A percentile compares a stretch with the other conserved stretches of the same genome.
phyloP scores from a whole-genome alignment of 2,888 invertebrate genomes.

The Drosophila prostipennis region DNA sequence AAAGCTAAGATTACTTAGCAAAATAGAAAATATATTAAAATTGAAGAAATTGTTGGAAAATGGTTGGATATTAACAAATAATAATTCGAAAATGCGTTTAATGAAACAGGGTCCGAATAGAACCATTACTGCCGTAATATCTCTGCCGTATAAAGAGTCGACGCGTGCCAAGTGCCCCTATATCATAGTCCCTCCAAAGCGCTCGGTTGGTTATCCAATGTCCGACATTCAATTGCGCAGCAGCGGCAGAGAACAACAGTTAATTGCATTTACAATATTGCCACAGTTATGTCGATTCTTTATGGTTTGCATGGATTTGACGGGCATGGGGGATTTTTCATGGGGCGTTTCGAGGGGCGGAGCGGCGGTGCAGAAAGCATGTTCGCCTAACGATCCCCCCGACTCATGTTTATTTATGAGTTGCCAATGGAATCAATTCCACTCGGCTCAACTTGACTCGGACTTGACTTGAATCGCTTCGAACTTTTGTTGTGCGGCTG shows the following conservation, averaged over 20 bases:
- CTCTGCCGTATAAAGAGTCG: slow-evolving; percentile 9
- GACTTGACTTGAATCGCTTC: slow-evolving; percentile 31
- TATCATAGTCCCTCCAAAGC: slow-evolving; percentile 10
- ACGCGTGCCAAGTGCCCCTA: slow-evolving; percentile 24
- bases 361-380: slow-evolving; percentile 18
- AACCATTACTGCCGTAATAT: not conserved
- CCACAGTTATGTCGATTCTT: slow-evolving; percentile 38
- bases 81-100: too few relatives aligned
- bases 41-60: too few relatives aligned
- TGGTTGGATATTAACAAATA: too few relatives aligned
- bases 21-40: too few relatives aligned
- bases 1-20: too few relatives aligned
- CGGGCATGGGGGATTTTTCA: not conserved
- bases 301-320: slow-evolving; percentile 17
- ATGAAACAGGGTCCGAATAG: not conserved
- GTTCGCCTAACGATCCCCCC: slow-evolving; percentile 27
- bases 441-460: slow-evolving; percentile 34
- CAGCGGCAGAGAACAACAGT: slow-evolving; percentile 45
- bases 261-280: slow-evolving; percentile 44
- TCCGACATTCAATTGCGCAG: slow-evolving; percentile 37
- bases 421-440: slow-evolving; percentile 47
- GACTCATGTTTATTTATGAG: slow-evolving; percentile 68
- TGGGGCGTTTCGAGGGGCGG: not conserved
- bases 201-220: slow-evolving; percentile 5
- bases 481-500: slow-evolving; percentile 35